Evolutionary conservation across 2,797 vertebrate species (phyloP), one percentile per base, ranked within the genome.

Genomic region (Chelmon rostratus): DNA sequence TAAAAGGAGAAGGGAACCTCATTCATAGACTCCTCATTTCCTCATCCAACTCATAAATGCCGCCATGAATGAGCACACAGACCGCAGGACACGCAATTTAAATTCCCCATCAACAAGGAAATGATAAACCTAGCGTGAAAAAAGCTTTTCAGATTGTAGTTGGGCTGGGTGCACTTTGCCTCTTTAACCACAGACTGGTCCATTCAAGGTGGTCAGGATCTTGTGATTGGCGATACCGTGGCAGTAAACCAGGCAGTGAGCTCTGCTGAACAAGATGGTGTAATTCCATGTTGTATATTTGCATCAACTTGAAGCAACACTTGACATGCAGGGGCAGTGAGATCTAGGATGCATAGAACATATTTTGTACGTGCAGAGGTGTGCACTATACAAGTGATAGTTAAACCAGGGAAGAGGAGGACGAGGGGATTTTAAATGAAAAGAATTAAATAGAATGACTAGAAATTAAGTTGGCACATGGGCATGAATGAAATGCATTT

Each of bases 31-130:
- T 64, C 44, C 15, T 70, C 50, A 75, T 50, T 52, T 69, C 66
- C 28, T 69, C 38, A 69, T 62, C 19, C 2, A 19, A 31, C 15
- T 62, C 56, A 25, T 13, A 73, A 67, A 68, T 21, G 23, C 47
- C 19, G 25, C 40, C 35, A 46, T 53, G 19, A 81, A 65, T 70
- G 38, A 58, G 57, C 25, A 16, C 31, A 78, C 18, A 19, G 47
- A 49, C 23, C 4, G 6, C 19, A 37, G 18, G n/a, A 37, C 46
- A 38, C 66, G 47, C 31, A 38, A 59, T 70, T 37, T 58, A 23
- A 69, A 74, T 68, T n/a, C 52, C 21, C 28, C 21, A 53, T 70
- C 67, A 59, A 53, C 5, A 33, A 16, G 9, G 52, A 53, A 64
- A 58, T 75, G 46, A 69, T 69, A 50, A 42, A 33, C 21, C 6